Evolutionary conservation across 2,113 vertebrate species (phyloP).

Genomic region (Ptychochromis oligacanthus): DNA sequence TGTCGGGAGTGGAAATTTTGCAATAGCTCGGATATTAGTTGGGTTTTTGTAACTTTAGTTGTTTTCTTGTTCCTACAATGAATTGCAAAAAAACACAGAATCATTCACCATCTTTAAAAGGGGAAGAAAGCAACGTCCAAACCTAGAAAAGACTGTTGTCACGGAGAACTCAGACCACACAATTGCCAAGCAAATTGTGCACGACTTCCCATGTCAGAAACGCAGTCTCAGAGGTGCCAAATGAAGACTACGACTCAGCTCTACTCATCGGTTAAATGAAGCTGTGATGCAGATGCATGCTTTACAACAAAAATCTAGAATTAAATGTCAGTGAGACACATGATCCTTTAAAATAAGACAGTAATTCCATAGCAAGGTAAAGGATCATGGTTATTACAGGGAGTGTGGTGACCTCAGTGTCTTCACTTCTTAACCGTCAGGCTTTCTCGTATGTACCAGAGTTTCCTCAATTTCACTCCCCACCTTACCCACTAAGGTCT

Average conservation of each 20-base stretch:
- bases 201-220: slow-evolving; percentile 15
- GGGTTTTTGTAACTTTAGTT: neutral
- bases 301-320: neutral
- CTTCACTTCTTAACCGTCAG: neutral
- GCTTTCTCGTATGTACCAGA: neutral
- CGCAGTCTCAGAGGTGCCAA: neutral
- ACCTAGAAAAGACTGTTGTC: slow-evolving; percentile 22
- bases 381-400: neutral
- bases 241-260: neutral
- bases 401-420: neutral
- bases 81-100: slow-evolving; percentile 38
- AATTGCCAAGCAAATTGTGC: neutral
- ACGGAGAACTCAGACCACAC: slow-evolving; percentile 11
- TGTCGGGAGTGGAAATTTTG: neutral
- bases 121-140: slow-evolving; percentile 39
- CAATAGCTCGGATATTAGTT: neutral
- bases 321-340: neutral
- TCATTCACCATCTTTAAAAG: slow-evolving; percentile 55
- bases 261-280: neutral
- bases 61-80: neutral
- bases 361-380: neutral
- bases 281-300: neutral
- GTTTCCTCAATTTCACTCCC: neutral
- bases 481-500: neutral
- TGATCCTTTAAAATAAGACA: neutral